A percentile compares a stretch with the other conserved stretches of the same genome.
Evolutionary conservation across 2,888 invertebrate genomes (phyloP).

Genomic region (Vesta saturnalis): DNA sequence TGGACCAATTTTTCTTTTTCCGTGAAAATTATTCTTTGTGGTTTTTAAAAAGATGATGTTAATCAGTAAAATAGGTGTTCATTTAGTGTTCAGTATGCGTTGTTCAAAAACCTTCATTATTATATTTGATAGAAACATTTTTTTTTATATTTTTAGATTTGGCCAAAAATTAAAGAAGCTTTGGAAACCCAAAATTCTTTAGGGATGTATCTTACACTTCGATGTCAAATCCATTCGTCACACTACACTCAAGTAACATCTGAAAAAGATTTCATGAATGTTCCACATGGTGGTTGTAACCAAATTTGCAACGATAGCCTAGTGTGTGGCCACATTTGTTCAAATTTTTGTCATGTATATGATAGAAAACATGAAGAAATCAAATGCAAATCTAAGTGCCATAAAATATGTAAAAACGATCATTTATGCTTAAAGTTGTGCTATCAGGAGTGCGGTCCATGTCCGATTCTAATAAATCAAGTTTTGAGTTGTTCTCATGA

Average conservation of each 20-base stretch:
- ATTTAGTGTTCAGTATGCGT: no score
- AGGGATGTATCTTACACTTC: constrained; percentile 63
- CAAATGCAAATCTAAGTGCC: constrained; percentile 64
- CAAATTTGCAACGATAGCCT: constrained; percentile 48
- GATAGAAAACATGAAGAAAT: constrained; percentile 66
- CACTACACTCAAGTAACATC: constrained; percentile 58
- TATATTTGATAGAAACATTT: no score
- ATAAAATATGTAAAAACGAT: constrained; percentile 63
- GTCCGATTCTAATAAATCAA: constrained; percentile 60
- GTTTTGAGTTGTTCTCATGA: constrained; percentile 65
- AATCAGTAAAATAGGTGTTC: no score
- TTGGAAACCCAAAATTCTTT: constrained; percentile 65
- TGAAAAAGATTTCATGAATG: constrained; percentile 62
- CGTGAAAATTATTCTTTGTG: no score
- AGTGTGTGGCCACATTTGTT: constrained; percentile 72
- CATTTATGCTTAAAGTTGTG: constrained; percentile 67
- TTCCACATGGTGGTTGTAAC: constrained; percentile 65
- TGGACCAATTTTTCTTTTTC: no score
- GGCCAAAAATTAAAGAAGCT: constrained; percentile 66
- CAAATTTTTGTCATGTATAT: constrained; percentile 66
- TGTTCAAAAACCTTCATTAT: no score
- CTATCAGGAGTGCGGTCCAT: constrained; percentile 61
- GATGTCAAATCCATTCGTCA: constrained; percentile 65
- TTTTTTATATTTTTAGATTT: constrained; percentile 61
- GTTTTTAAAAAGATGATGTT: no score